These are phyloP conservation scores for Blastomussa wellsi DNA, from an alignment of 92 coral and sea anemone species.

Conservation along the genomic window DNA sequence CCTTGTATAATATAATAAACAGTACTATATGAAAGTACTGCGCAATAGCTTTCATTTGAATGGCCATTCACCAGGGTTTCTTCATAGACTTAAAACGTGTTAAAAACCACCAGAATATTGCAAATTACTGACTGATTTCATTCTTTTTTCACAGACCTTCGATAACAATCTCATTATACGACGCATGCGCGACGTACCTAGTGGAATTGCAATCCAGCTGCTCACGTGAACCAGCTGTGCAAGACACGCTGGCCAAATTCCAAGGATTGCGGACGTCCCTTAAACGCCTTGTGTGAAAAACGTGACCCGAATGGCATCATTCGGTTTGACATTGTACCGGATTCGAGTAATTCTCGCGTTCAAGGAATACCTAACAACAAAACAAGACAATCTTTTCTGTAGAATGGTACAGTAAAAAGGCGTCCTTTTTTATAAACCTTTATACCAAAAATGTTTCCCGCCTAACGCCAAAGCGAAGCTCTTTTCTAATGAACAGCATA, in stretches of 20 bases:
- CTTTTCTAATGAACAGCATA: constrained; percentile 1
- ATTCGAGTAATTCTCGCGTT: background rate
- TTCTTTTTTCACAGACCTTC: constrained; percentile 70
- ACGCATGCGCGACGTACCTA: constrained; percentile 97
- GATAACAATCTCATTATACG: constrained; percentile 88
- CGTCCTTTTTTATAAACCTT: background rate
- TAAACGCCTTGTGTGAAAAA: constrained; percentile 75
- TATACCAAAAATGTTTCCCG: too few species aligned
- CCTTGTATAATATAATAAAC: background rate
- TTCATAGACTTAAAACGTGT: background rate
- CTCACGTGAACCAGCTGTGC: constrained; percentile 91
- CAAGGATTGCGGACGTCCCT: constrained; percentile 90
- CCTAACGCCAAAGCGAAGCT: background rate
- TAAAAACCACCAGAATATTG: background rate
- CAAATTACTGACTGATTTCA: background rate
- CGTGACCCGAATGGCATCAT: background rate
- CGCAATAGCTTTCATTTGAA: background rate
- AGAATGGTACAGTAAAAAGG: background rate
- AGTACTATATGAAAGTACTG: background rate
- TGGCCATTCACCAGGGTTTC: background rate
- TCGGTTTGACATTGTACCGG: background rate
- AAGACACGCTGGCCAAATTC: constrained; percentile 80
- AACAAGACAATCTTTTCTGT: background rate
- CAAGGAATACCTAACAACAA: background rate
- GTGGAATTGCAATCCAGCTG: constrained; percentile 94